Evolutionary conservation across 2,888 invertebrate genomes (phyloP).

Genomic region (Drosophila antonietae): DNA sequence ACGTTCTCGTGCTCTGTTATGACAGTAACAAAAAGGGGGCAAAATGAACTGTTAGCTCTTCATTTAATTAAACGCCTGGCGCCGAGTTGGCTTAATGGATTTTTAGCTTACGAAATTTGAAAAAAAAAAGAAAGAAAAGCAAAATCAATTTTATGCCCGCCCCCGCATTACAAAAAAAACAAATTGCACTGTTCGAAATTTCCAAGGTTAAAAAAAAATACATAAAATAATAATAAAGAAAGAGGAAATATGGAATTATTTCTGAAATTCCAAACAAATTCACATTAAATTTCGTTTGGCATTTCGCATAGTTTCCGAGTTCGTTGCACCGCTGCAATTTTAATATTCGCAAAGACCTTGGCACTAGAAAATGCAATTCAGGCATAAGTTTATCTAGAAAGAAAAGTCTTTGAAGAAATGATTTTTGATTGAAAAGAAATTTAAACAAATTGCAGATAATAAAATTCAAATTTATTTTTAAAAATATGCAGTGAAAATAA

Average conservation of each 20-base stretch:
- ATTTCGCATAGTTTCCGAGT: constrained; percentile 46
- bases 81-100: constrained; percentile 48
- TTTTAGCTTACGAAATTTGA: constrained; percentile 34
- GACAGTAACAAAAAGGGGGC: constrained; percentile 10
- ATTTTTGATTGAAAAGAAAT: not conserved
- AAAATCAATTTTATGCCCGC: constrained; percentile 25
- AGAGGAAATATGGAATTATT: no score
- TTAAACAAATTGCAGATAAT: not conserved
- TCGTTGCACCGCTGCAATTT: constrained; percentile 48
- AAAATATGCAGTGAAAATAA: not conserved
- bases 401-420: not conserved
- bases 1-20: constrained; percentile 17
- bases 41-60: constrained; percentile 32
- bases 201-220: not conserved
- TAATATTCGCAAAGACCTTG: constrained; percentile 28
- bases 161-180: not conserved
- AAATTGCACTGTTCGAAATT: constrained; percentile 29
- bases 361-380: not conserved
- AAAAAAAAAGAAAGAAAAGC: constrained; percentile 1
- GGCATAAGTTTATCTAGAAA: not conserved
- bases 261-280: constrained; percentile 15
- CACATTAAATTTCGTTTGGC: constrained; percentile 12
- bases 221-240: no score
- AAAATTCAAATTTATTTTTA: not conserved
- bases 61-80: constrained; percentile 52